phyloP scores from a whole-genome alignment of 2,888 invertebrate genomes.

The Encarsia formosa region DNA sequence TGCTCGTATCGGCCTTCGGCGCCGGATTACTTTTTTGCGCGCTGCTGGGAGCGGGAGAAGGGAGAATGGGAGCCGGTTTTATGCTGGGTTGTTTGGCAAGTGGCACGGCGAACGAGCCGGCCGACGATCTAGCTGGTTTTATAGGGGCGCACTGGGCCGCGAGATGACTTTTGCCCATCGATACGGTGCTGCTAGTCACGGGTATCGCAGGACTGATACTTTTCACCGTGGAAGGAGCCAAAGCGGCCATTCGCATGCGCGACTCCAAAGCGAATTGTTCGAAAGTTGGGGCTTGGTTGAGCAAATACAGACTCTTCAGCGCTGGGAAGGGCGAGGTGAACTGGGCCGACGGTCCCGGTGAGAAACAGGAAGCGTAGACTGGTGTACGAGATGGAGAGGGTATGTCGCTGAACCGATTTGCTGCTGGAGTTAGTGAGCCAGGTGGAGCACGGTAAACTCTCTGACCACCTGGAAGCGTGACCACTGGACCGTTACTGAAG shows the following conservation, averaged over 20 bases:
- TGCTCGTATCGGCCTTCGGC: no score
- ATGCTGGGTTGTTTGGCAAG: slow-evolving; percentile 33
- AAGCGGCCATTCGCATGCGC: slow-evolving; percentile 13
- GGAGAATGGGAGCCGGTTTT: background rate
- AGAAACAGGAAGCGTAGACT: slow-evolving; percentile 40
- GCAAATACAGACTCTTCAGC: slow-evolving; percentile 36
- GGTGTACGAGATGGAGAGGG: slow-evolving; percentile 35
- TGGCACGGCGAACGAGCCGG: slow-evolving; percentile 39
- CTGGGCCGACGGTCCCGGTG: slow-evolving; percentile 26
- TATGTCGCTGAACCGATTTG: slow-evolving; percentile 37
- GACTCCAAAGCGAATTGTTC: slow-evolving; percentile 39
- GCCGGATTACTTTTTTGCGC: background rate
- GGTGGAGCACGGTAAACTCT: slow-evolving; percentile 42
- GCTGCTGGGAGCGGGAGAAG: background rate
- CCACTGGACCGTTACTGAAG: slow-evolving; percentile 35
- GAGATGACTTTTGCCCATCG: slow-evolving; percentile 40
- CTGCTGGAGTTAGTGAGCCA: slow-evolving; percentile 43
- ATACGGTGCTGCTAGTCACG: slow-evolving; percentile 31
- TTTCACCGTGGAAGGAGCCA: background rate
- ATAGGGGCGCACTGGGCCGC: slow-evolving; percentile 43
- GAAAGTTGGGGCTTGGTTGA: slow-evolving; percentile 35
- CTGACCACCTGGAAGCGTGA: slow-evolving; percentile 40
- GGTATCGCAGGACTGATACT: slow-evolving; percentile 6
- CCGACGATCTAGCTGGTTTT: slow-evolving; percentile 39
- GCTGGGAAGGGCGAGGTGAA: slow-evolving; percentile 38